Evolutionary conservation across 1,140 invertebrate species (phyloP).

Genomic region (Danaus melanippus): DNA sequence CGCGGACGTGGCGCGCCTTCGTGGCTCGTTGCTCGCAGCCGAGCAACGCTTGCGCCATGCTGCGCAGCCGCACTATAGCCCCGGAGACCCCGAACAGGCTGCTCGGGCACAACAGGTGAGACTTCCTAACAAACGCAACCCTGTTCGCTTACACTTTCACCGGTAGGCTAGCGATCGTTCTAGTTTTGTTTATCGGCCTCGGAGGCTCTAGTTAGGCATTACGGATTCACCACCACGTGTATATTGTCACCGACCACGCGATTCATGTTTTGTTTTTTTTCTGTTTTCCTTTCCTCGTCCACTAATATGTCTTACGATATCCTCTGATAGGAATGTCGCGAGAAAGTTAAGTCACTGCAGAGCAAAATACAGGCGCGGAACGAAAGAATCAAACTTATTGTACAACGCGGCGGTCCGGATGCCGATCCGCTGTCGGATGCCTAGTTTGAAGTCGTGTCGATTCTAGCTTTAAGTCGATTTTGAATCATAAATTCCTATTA

Average conservation of each 20-base stretch:
- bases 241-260: slow-evolving; percentile 58
- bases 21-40: slow-evolving; percentile 86
- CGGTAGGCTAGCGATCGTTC: slow-evolving; percentile 38
- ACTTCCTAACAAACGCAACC: neutral
- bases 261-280: slow-evolving; percentile 74
- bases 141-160: no score
- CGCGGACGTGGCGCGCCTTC: slow-evolving; percentile 87
- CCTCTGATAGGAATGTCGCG: slow-evolving; percentile 82
- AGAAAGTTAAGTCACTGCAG: slow-evolving; percentile 87
- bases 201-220: slow-evolving; percentile 29
- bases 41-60: slow-evolving; percentile 89
- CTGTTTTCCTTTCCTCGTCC: slow-evolving; percentile 71
- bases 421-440: slow-evolving; percentile 77
- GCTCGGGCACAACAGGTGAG: slow-evolving; percentile 93
- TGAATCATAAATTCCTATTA: slow-evolving; percentile 54
- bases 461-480: slow-evolving; percentile 47
- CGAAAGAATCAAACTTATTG: slow-evolving; percentile 88
- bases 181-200: slow-evolving; percentile 56
- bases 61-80: slow-evolving; percentile 85
- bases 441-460: slow-evolving; percentile 45
- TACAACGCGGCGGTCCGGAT: slow-evolving; percentile 88
- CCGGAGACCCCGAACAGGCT: slow-evolving; percentile 88
- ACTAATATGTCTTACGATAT: slow-evolving; percentile 56
- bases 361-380: slow-evolving; percentile 89
- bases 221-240: slow-evolving; percentile 30